A percentile compares a stretch with the other conserved stretches of the same genome.
These are phyloP conservation scores for Lycorma delicatula DNA, from an alignment of 1,140 invertebrate genomes.

Conservation along the genomic window DNA sequence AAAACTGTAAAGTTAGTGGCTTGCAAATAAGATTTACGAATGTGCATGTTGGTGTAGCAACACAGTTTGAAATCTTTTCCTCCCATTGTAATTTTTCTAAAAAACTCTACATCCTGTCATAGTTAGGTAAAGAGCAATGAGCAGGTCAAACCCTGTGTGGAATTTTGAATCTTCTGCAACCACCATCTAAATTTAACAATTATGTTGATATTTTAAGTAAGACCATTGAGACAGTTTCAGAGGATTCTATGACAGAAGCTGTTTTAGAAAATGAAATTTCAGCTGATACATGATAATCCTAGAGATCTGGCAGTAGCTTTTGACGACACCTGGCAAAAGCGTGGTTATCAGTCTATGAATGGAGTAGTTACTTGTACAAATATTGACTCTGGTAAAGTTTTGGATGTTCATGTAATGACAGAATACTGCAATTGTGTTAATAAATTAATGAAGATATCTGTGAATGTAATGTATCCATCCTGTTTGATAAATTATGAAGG, in stretches of 20 bases:
- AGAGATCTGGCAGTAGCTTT: conserved; percentile 7
- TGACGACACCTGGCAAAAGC: conserved; percentile 12
- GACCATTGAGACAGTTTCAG: background rate
- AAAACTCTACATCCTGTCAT: background rate
- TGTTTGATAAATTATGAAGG: no score
- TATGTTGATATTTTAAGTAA: background rate
- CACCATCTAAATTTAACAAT: background rate
- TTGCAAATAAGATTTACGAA: background rate
- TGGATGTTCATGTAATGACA: conserved; percentile 2
- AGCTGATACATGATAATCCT: background rate
- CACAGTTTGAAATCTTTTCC: background rate
- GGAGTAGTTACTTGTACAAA: conserved; percentile 6
- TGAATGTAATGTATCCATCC: no score
- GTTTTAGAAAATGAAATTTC: conserved; percentile 8
- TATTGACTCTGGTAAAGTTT: conserved; percentile 9
- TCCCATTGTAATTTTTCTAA: background rate
- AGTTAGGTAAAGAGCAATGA: background rate
- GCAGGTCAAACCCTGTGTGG: background rate
- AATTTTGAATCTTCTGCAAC: background rate
- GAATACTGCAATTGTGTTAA: conserved; percentile 2
- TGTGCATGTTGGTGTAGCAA: background rate
- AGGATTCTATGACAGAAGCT: conserved; percentile 6
- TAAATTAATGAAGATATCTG: no score
- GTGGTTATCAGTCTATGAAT: conserved; percentile 9
- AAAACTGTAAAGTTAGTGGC: background rate